Percentiles rank a stretch among this genome's conserved stretches.
These are phyloP conservation scores for Phasia obesa DNA, from an alignment of 2,888 invertebrate genomes.

Conservation along the genomic window DNA sequence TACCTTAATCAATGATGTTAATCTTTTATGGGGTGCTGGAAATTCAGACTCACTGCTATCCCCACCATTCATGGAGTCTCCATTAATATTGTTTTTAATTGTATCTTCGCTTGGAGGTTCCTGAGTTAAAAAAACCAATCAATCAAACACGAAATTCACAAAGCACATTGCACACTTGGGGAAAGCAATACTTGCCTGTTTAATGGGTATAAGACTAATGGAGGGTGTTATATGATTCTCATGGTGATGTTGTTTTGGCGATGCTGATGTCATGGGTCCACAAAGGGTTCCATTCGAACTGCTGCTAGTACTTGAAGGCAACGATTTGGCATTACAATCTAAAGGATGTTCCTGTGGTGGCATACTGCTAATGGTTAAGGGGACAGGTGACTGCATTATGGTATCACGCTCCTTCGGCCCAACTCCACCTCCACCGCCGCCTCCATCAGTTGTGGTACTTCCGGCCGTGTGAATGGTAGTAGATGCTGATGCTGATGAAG, in stretches of 20 bases:
- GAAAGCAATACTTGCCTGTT: slow-evolving; percentile 84
- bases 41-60: slow-evolving; percentile 78
- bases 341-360: slow-evolving; percentile 74
- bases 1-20: slow-evolving; percentile 91
- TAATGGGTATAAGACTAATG: slow-evolving; percentile 93
- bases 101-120: slow-evolving; percentile 62
- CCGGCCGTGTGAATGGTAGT: slow-evolving; percentile 70
- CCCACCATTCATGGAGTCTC: slow-evolving; percentile 69
- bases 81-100: slow-evolving; percentile 50
- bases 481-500: slow-evolving; percentile 47
- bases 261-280: slow-evolving; percentile 70
- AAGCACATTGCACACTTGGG: background rate
- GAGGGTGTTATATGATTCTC: slow-evolving; percentile 89
- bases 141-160: background rate
- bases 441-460: slow-evolving; percentile 62
- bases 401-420: slow-evolving; percentile 73
- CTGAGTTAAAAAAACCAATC: slow-evolving; percentile 20
- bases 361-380: slow-evolving; percentile 67
- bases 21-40: slow-evolving; percentile 86
- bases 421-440: slow-evolving; percentile 54
- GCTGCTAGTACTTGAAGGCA: slow-evolving; percentile 78
- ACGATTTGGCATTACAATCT: slow-evolving; percentile 80
- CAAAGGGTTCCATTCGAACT: slow-evolving; percentile 57
- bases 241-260: slow-evolving; percentile 78
- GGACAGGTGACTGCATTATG: slow-evolving; percentile 74